Percentiles rank a stretch among this genome's conserved stretches.
phyloP scores from a whole-genome alignment of 2,888 invertebrate genomes.

The Amphimallon solstitiale region DNA sequence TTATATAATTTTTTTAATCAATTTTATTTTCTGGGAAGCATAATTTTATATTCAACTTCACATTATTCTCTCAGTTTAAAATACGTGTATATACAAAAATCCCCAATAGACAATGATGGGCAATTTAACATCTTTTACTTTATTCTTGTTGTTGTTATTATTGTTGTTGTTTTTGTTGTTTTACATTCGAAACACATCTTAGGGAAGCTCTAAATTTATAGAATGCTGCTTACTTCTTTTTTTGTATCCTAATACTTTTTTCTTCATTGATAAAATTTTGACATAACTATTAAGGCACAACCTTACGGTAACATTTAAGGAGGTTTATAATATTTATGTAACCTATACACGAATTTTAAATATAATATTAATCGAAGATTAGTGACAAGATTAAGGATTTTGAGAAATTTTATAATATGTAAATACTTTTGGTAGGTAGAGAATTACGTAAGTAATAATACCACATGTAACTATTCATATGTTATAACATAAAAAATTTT shows the following conservation, averaged over 20 bases:
- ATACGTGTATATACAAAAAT: slow-evolving; percentile 51
- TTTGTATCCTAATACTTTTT: slow-evolving; percentile 41
- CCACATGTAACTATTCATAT: neutral
- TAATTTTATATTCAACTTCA: slow-evolving; percentile 39
- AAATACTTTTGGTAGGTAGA: no score
- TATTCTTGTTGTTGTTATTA: slow-evolving; percentile 35
- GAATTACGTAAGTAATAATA: no score
- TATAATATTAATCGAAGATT: neutral
- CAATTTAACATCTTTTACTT: slow-evolving; percentile 15
- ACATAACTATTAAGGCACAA: slow-evolving; percentile 62
- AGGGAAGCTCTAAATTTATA: slow-evolving; percentile 58
- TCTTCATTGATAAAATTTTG: slow-evolving; percentile 57
- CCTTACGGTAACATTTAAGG: slow-evolving; percentile 50
- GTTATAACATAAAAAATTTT: slow-evolving; percentile 3
- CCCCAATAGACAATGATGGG: slow-evolving; percentile 44
- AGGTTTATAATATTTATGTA: neutral
- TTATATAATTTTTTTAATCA: slow-evolving; percentile 43
- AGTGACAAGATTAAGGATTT: no score
- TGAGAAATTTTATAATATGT: no score
- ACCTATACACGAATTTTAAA: neutral
- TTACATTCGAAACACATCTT: slow-evolving; percentile 38
- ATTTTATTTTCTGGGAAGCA: slow-evolving; percentile 48
- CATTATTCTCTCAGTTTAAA: no score
- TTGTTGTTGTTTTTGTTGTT: slow-evolving; percentile 35
- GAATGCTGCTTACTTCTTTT: slow-evolving; percentile 37